Evolutionary conservation across 2,888 invertebrate genomes (phyloP).

Genomic region (Platerodrilus igneus): DNA sequence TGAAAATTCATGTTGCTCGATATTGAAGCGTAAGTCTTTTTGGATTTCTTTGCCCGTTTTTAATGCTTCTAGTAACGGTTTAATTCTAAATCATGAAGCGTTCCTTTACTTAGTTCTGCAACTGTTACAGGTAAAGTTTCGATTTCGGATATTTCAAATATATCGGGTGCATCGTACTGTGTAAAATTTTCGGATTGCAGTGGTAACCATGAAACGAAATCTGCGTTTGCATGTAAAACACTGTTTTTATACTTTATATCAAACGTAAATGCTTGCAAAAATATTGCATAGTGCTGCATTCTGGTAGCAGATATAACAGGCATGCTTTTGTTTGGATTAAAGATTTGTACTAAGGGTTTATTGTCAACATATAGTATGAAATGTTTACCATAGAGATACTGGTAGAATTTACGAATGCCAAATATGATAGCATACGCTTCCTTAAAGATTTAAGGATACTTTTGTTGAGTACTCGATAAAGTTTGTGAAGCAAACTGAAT

Average conservation of each 20-base stretch:
- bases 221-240: conserved; percentile 3
- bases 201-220: conserved; percentile 5
- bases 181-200: neutral
- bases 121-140: conserved; percentile 2
- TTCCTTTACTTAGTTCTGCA: neutral
- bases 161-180: neutral
- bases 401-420: conserved; percentile 22
- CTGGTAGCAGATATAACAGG: neutral
- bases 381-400: conserved; percentile 20
- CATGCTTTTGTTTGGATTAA: neutral
- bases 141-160: conserved; percentile 1
- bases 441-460: conserved; percentile 2
- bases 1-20: no score
- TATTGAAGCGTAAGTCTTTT: no score
- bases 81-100: no score
- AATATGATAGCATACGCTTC: conserved; percentile 17
- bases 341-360: conserved; percentile 7
- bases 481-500: neutral
- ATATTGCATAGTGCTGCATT: conserved; percentile 7
- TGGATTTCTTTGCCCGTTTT: no score
- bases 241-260: conserved; percentile 6
- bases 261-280: conserved; percentile 4
- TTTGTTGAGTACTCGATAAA: no score
- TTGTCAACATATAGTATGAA: conserved; percentile 13
- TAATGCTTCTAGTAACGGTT: no score